Conservation (phyloP, 2,888 invertebrate species). For the Andrena hattorfiana region DNA sequence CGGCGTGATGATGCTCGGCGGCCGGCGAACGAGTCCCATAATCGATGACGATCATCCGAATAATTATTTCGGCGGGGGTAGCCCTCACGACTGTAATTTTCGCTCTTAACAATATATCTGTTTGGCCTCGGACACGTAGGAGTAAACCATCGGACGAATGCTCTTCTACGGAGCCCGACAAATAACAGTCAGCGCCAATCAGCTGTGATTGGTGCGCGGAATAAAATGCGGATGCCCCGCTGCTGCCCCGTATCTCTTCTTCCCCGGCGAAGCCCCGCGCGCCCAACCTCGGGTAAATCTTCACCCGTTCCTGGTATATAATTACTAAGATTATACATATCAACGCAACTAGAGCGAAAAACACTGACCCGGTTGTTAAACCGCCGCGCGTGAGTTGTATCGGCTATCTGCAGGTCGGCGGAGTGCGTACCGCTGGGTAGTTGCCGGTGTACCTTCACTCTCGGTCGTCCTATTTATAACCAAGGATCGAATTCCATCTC, state of each 20-base stretch:
- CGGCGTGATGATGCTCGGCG: conserved; percentile 52
- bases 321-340: conserved; percentile 81
- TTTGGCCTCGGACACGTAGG: conserved; percentile 59
- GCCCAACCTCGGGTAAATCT: conserved; percentile 69
- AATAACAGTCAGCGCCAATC: conserved; percentile 76
- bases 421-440: conserved; percentile 48
- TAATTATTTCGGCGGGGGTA: conserved; percentile 63
- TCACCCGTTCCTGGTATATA: conserved; percentile 72
- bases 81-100: conserved; percentile 54
- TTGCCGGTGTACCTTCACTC: conserved; percentile 69
- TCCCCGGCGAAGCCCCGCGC: not conserved
- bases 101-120: conserved; percentile 57
- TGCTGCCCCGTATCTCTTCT: conserved; percentile 30
- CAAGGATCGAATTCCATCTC: conserved; percentile 73
- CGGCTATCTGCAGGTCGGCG: conserved; percentile 57
- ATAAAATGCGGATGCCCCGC: conserved; percentile 69
- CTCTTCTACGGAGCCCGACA: conserved; percentile 44
- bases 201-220: conserved; percentile 72
- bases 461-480: conserved; percentile 75
- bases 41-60: conserved; percentile 38
- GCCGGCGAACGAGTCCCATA: conserved; percentile 60
- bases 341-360: conserved; percentile 81
- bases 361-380: conserved; percentile 80
- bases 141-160: conserved; percentile 64
- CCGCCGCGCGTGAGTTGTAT: conserved; percentile 69